Evolutionary conservation across 2,113 vertebrate species (phyloP), one percentile per base, ranked within the genome.

Genomic region (Heloderma charlesbogerti): DNA sequence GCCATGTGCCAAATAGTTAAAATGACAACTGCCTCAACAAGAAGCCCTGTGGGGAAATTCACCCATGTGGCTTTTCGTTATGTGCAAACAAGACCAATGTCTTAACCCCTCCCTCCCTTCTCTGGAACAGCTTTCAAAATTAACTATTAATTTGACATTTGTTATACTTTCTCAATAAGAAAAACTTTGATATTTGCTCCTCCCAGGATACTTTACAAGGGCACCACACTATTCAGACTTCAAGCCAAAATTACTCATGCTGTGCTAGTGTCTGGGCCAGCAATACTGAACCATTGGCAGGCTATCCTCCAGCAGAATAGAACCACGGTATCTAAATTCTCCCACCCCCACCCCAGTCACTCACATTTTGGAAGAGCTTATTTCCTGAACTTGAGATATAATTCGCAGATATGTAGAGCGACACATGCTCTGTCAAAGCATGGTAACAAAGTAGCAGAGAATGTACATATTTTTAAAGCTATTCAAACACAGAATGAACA

Each of bases 401-500:
- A 31, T 86, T 72, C 72, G 20, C 67, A 86, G 45, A 54, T 37
- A 4, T 20, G 1, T 71, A 71, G 1, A 71, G 43, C 29, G 43
- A 85, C 10, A 45, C 10, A 51, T 22, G 37, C 71, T 29, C 34
- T 86, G n/a, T n/a, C n/a, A n/a, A 37, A 34, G 34, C 67, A 72
- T 27, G 22, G 48, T 34, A 72, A 51, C 67, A 72, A 86, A 40
- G 29, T 31, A 29, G 6, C 5, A 5, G 40, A 85, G 88, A 13
- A 25, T 29, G 43, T 71, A 78, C 60, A 91, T 37, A 27, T 1
- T 0, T 18, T 15, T 0, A 66, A 81, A 87, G 48, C 16, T 90
- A 78, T 40, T 92, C 88, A 81, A 48, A 1, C n/a, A 20, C 51
- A 82, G 77, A 67, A 48, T 88, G 78, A 48, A 69, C 48, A 67